Evolutionary conservation across 2,888 invertebrate species (phyloP).

Genomic region (Cataglyphis altisquamis): DNA sequence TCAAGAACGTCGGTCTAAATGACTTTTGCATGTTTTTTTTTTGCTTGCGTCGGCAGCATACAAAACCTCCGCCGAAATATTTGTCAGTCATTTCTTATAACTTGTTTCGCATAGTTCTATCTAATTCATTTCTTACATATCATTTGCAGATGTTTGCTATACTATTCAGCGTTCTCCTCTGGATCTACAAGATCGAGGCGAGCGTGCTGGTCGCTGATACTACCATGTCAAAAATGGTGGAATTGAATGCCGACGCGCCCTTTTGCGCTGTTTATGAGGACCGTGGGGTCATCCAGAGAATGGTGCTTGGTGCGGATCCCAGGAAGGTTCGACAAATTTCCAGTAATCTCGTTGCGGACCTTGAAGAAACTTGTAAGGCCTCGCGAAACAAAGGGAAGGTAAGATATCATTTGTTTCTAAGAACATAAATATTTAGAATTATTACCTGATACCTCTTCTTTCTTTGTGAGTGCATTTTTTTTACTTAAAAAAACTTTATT

Average conservation of each 20-base stretch:
- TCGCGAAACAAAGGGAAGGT: constrained; percentile 82
- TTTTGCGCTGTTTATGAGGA: constrained; percentile 89
- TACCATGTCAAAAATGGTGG: constrained; percentile 89
- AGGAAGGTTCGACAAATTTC: constrained; percentile 88
- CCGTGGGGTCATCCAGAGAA: constrained; percentile 88
- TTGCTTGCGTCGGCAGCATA: constrained; percentile 53
- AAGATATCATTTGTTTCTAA: not conserved
- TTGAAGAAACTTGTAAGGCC: constrained; percentile 88
- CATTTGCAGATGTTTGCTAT: constrained; percentile 75
- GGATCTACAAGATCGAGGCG: constrained; percentile 61
- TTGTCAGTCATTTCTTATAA: constrained; percentile 53
- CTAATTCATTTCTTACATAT: not conserved
- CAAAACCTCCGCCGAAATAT: constrained; percentile 60
- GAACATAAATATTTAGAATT: not conserved
- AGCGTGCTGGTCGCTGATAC: constrained; percentile 89
- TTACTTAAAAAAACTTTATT: not conserved
- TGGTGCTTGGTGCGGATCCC: constrained; percentile 88
- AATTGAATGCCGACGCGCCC: constrained; percentile 88
- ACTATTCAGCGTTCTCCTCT: constrained; percentile 63
- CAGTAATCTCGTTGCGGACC: constrained; percentile 88
- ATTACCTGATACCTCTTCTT: not conserved
- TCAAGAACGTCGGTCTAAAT: constrained; percentile 39
- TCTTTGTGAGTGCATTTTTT: not conserved
- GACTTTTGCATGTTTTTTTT: constrained; percentile 61
- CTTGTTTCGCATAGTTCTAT: not conserved